Conservation (phyloP, 92 coral and sea anemone species). For the Blastomussa wellsi region DNA sequence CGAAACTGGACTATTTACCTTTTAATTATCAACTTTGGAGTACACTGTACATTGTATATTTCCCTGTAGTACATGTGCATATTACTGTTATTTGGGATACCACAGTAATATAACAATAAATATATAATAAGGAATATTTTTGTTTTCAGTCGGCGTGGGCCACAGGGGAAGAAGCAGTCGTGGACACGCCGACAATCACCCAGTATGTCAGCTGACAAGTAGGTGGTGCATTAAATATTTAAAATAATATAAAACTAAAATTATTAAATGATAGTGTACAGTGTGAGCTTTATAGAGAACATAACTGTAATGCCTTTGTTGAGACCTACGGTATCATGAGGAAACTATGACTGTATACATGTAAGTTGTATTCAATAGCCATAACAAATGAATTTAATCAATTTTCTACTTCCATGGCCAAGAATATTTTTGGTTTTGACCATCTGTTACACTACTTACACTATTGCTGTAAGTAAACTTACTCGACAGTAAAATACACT, state of each 20-base stretch:
- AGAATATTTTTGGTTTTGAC: too few species aligned
- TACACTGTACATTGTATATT: background rate
- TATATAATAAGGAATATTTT: background rate
- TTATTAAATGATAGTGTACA: too few species aligned
- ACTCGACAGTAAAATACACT: too few species aligned
- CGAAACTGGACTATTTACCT: too few species aligned
- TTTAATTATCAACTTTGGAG: too few species aligned
- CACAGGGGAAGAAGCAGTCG: conserved; percentile 93
- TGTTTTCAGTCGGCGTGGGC: conserved; percentile 93
- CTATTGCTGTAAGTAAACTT: too few species aligned
- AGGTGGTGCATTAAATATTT: conserved; percentile 30
- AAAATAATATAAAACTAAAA: background rate
- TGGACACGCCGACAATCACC: conserved; percentile 97
- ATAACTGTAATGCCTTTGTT: background rate
- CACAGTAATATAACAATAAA: background rate
- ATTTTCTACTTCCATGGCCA: too few species aligned
- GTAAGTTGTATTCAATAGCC: too few species aligned
- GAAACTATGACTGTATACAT: too few species aligned
- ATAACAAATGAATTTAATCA: too few species aligned
- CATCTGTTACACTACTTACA: too few species aligned
- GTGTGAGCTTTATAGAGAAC: background rate
- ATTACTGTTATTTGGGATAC: background rate
- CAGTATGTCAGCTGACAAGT: conserved; percentile 96
- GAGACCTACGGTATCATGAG: background rate
- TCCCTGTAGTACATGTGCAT: background rate